These are phyloP conservation scores for Eurytoma adleriae DNA, from an alignment of 2,888 invertebrate genomes.

Conservation along the genomic window DNA sequence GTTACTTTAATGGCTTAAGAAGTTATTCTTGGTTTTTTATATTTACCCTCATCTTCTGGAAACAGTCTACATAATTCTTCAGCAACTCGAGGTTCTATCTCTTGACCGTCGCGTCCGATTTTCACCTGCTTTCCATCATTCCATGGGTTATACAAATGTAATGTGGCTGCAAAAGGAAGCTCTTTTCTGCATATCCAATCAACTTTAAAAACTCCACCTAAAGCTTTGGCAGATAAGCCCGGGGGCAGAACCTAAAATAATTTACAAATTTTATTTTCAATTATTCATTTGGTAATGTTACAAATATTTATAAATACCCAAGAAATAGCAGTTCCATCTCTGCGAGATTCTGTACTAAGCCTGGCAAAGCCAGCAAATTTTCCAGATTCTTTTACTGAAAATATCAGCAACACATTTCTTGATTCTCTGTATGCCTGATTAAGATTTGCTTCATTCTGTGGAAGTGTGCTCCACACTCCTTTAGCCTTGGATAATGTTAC, in stretches of 20 bases:
- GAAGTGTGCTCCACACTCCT: constrained; percentile 98
- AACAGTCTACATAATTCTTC: constrained; percentile 96
- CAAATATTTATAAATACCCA: constrained; percentile 81
- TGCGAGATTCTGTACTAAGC: constrained; percentile 90
- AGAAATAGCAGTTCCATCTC: constrained; percentile 92
- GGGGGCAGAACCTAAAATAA: constrained; percentile 84
- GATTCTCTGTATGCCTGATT: constrained; percentile 96
- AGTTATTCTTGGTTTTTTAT: background rate
- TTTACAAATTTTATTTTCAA: background rate
- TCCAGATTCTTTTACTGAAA: constrained; percentile 98
- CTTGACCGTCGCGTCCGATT: constrained; percentile 99
- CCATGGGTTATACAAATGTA: constrained; percentile 97
- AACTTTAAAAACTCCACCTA: constrained; percentile 96
- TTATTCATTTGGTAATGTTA: background rate
- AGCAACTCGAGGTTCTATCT: constrained; percentile 97
- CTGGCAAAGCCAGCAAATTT: constrained; percentile 97
- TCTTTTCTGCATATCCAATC: constrained; percentile 99
- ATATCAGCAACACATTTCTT: constrained; percentile 95
- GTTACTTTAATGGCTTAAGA: background rate
- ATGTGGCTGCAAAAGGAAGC: constrained; percentile 92
- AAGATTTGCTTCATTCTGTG: constrained; percentile 96
- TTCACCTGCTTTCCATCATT: constrained; percentile 99
- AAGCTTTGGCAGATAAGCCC: constrained; percentile 92
- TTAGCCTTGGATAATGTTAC: constrained; percentile 95
- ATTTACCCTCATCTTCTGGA: constrained; percentile 89